Conservation (phyloP, 2,888 invertebrate genomes). For the Keiferia lycopersicella region DNA sequence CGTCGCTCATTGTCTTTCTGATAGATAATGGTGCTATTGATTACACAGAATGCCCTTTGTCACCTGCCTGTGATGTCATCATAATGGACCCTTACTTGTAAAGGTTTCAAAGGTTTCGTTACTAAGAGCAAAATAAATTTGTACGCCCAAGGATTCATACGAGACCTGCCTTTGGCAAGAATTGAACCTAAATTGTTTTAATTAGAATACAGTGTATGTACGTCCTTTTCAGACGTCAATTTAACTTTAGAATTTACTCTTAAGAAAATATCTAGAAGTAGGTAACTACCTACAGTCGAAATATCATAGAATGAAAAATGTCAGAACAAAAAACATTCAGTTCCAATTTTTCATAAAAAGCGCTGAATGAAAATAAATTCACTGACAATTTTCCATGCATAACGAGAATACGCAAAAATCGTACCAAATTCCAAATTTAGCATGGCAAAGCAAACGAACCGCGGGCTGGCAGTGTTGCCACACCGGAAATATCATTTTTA, state of each 20-base stretch:
- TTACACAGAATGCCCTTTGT: conserved; percentile 14
- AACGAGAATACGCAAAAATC: conserved; percentile 8
- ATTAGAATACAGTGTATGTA: not conserved
- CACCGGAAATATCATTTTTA: conserved; percentile 21
- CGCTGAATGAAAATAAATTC: not conserved
- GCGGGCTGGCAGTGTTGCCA: not conserved
- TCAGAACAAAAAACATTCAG: no score
- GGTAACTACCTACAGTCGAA: no score
- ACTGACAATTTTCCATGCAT: conserved; percentile 7
- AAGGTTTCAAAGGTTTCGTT: not conserved
- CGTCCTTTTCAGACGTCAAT: no score
- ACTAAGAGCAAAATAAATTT: not conserved
- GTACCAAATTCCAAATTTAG: conserved; percentile 7
- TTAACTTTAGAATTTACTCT: no score
- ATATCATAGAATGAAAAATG: no score
- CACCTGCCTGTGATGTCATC: conserved; percentile 6
- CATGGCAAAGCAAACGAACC: conserved; percentile 37
- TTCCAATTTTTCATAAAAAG: not conserved
- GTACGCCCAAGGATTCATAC: not conserved
- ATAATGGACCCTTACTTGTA: conserved; percentile 3
- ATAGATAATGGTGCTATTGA: conserved; percentile 13
- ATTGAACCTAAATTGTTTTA: conserved; percentile 5
- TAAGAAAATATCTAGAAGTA: no score
- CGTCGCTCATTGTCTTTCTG: not conserved
- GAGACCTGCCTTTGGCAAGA: not conserved